These are phyloP conservation scores for Silvanus unidentatus DNA, from an alignment of 2,888 invertebrate species.

Conservation along the genomic window DNA sequence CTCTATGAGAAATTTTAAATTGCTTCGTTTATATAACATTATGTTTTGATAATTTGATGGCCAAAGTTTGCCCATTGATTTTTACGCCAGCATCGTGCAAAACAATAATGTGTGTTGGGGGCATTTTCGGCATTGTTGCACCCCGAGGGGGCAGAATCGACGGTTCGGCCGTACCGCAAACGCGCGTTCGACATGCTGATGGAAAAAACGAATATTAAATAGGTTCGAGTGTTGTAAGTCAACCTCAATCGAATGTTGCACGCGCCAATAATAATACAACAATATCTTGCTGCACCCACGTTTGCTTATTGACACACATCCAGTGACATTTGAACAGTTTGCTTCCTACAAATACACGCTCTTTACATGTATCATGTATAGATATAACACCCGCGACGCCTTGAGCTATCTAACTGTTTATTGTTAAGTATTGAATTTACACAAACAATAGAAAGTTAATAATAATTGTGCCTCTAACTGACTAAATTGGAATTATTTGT, in stretches of 20 bases:
- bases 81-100: too few species aligned
- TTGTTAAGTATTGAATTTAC: slow-evolving; percentile 2
- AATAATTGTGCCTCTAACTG: slow-evolving; percentile 8
- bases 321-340: slow-evolving; percentile 32
- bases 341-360: slow-evolving; percentile 22
- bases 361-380: neutral
- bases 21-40: slow-evolving; percentile 16
- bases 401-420: slow-evolving; percentile 7
- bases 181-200: too few species aligned
- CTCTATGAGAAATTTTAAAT: slow-evolving; percentile 16
- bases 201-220: neutral
- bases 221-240: slow-evolving; percentile 27
- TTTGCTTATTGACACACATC: slow-evolving; percentile 35
- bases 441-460: slow-evolving; percentile 18
- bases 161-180: too few species aligned
- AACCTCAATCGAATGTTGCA: slow-evolving; percentile 32
- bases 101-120: too few species aligned
- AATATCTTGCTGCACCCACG: slow-evolving; percentile 37
- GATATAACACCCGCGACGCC: slow-evolving; percentile 13
- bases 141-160: too few species aligned
- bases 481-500: slow-evolving; percentile 12
- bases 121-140: too few species aligned
- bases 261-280: slow-evolving; percentile 37
- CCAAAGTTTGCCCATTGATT: too few species aligned
- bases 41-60: slow-evolving; percentile 9